A percentile compares a stretch with the other conserved stretches of the same genome.
phyloP scores from a whole-genome alignment of 2,113 vertebrate genomes.

The Dipodomys ordii region DNA sequence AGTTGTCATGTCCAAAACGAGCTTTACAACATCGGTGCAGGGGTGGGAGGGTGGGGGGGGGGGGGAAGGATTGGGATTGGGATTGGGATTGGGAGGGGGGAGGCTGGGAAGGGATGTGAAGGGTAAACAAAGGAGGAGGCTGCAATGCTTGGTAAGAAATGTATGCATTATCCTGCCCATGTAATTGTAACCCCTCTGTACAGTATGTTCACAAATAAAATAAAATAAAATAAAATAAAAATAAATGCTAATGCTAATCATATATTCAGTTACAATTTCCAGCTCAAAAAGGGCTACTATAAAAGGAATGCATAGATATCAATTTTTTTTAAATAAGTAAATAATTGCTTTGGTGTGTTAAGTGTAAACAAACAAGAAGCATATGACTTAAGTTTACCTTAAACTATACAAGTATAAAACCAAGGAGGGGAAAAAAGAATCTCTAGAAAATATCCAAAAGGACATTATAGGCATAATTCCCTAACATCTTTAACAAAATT shows the following conservation, averaged over 20 bases:
- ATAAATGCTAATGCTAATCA: background rate
- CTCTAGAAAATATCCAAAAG: conserved; percentile 59
- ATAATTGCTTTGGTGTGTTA: conserved; percentile 59
- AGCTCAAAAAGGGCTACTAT: conserved; percentile 55
- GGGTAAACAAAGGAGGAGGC: too few relatives aligned
- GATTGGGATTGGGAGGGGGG: too few relatives aligned
- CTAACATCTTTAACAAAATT: conserved; percentile 28
- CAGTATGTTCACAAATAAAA: too few relatives aligned
- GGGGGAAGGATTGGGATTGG: too few relatives aligned
- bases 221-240: too few relatives aligned
- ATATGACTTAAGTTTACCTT: conserved; percentile 71
- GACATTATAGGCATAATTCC: conserved; percentile 9
- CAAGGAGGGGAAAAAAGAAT: conserved; percentile 38
- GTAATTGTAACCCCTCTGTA: too few relatives aligned
- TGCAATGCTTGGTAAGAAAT: too few relatives aligned
- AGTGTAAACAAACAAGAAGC: conserved; percentile 63
- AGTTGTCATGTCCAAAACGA: too few relatives aligned
- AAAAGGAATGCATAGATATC: conserved; percentile 52
- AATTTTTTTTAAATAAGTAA: conserved; percentile 46
- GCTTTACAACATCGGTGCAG: too few relatives aligned
- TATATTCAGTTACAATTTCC: conserved; percentile 48
- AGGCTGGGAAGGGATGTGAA: too few relatives aligned
- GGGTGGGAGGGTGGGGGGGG: too few relatives aligned
- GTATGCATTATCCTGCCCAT: too few relatives aligned
- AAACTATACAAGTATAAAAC: conserved; percentile 63